Percentiles rank a stretch among this genome's conserved stretches.
These are phyloP conservation scores for Oeneis ivallda DNA, from an alignment of 2,888 invertebrate species.

Conservation along the genomic window DNA sequence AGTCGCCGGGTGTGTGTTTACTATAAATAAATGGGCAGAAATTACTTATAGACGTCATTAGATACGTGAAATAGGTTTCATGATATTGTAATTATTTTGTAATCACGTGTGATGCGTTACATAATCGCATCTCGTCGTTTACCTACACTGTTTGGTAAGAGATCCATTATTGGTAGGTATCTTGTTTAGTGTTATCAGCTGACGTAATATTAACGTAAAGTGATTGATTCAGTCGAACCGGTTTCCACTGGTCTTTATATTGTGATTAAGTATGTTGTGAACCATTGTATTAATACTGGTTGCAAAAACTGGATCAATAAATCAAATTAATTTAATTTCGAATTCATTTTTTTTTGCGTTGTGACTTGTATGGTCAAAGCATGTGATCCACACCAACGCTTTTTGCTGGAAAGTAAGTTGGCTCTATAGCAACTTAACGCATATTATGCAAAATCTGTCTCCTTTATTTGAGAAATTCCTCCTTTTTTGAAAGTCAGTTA, in stretches of 20 bases:
- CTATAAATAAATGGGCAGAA: conserved; percentile 3
- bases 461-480: too few species aligned
- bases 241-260: conserved; percentile 13
- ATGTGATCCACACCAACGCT: too few species aligned
- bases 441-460: too few species aligned
- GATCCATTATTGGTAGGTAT: conserved; percentile 27
- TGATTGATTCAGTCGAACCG: conserved; percentile 23
- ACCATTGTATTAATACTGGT: background rate
- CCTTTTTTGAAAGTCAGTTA: too few species aligned
- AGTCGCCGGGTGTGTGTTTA: background rate
- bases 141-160: conserved; percentile 24
- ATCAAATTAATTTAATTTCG: too few species aligned
- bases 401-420: too few species aligned
- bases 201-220: conserved; percentile 20
- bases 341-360: too few species aligned
- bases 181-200: conserved; percentile 29
- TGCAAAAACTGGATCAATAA: background rate
- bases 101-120: conserved; percentile 28
- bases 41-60: background rate
- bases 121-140: conserved; percentile 28
- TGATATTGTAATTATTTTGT: conserved; percentile 14
- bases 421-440: too few species aligned
- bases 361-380: too few species aligned
- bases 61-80: conserved; percentile 17
- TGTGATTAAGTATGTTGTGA: background rate